A percentile compares a stretch with the other conserved stretches of the same genome.
These are phyloP conservation scores for Siderastrea radians DNA, from an alignment of 92 coral and sea anemone species.

Conservation along the genomic window DNA sequence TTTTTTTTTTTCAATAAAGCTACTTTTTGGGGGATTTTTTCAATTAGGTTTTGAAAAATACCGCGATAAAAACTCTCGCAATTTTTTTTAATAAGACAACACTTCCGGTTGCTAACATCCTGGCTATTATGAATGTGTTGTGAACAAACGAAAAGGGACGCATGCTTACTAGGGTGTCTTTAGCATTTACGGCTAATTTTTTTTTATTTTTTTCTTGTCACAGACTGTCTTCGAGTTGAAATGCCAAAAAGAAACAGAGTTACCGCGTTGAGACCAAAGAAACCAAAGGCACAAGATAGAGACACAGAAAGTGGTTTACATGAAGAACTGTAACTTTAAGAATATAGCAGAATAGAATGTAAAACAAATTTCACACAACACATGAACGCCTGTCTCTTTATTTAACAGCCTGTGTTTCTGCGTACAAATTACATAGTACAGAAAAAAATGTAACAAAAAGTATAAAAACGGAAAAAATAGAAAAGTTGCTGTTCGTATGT, in stretches of 20 bases:
- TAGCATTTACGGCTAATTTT: too few relatives aligned
- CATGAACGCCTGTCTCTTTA: background rate
- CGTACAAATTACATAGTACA: background rate
- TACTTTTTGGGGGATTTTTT: too few relatives aligned
- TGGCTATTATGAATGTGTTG: too few relatives aligned
- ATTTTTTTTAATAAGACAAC: too few relatives aligned
- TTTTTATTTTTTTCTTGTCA: background rate
- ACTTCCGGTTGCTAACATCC: too few relatives aligned
- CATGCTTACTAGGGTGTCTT: too few relatives aligned
- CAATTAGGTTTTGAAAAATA: too few relatives aligned
- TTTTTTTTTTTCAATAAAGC: too few relatives aligned
- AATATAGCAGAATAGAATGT: background rate
- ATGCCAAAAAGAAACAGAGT: constrained; percentile 59
- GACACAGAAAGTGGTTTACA: background rate
- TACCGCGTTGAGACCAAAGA: constrained; percentile 5
- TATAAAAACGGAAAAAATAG: background rate
- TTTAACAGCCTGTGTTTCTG: background rate
- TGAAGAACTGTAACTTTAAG: constrained; percentile 21
- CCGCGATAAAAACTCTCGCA: too few relatives aligned
- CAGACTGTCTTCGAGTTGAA: constrained; percentile 65
- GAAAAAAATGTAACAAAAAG: background rate
- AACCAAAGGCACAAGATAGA: background rate
- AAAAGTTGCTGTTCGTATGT: background rate
- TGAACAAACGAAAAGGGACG: too few relatives aligned
- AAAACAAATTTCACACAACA: background rate